Percentiles rank a stretch among this genome's conserved stretches.
phyloP scores from a whole-genome alignment of 2,888 invertebrate genomes.

The Cephus pygmeus region DNA sequence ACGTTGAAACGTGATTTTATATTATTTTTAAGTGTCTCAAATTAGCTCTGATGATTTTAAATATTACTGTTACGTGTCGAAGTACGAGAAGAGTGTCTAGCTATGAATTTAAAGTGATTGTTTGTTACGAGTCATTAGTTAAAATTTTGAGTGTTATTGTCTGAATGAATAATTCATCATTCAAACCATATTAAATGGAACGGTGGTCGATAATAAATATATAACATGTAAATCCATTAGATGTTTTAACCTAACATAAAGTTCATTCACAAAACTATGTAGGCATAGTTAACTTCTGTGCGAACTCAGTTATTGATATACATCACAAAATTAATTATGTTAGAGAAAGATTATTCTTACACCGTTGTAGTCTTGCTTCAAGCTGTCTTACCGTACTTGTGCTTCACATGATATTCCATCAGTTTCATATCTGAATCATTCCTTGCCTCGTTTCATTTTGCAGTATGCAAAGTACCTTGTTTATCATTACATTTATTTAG shows the following conservation, averaged over 20 bases:
- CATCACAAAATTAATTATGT: slow-evolving; percentile 4
- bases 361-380: neutral
- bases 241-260: neutral
- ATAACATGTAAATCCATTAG: neutral
- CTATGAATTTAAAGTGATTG: neutral
- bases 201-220: neutral
- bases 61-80: neutral
- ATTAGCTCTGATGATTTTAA: neutral
- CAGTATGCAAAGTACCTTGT: neutral
- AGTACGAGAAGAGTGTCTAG: neutral
- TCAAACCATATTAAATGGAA: slow-evolving; percentile 3
- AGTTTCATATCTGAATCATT: slow-evolving; percentile 7
- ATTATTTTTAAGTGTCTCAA: neutral
- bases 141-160: slow-evolving; percentile 12
- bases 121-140: slow-evolving; percentile 1
- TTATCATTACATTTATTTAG: no score
- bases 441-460: slow-evolving; percentile 2
- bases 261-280: neutral
- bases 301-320: neutral
- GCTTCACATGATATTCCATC: neutral
- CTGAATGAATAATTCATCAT: slow-evolving; percentile 4
- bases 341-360: slow-evolving; percentile 1
- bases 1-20: slow-evolving; percentile 49
- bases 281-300: neutral
- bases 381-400: neutral